A percentile compares a stretch with the other conserved stretches of the same genome.
These are phyloP conservation scores for Pseudorectes ferrugineus DNA, from an alignment of 2,113 vertebrate genomes.

Conservation along the genomic window DNA sequence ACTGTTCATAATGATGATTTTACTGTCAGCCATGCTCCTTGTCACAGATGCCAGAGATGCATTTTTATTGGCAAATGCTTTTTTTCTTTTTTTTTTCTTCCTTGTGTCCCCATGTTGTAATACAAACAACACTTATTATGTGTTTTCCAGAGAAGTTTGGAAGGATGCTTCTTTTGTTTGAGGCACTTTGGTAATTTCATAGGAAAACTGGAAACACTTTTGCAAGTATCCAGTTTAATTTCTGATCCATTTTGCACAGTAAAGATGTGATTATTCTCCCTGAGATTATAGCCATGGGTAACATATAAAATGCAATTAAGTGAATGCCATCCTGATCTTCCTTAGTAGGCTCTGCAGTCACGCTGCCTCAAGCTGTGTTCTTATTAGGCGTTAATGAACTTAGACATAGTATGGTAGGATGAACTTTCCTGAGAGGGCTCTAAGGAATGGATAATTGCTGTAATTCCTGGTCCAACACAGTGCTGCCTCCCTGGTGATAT, in stretches of 20 bases:
- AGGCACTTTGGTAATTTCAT: neutral
- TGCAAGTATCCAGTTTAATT: neutral
- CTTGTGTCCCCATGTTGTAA: neutral
- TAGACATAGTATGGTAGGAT: neutral
- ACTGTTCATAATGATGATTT: neutral
- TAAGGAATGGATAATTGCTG: neutral
- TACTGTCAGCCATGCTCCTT: neutral
- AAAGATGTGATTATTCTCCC: neutral
- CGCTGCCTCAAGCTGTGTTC: neutral
- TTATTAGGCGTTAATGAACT: neutral
- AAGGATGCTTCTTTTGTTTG: neutral
- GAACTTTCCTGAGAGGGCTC: neutral
- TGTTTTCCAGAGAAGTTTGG: neutral
- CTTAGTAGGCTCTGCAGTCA: neutral
- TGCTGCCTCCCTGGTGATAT: neutral
- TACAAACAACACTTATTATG: neutral
- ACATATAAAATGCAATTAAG: neutral
- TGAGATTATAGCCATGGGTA: neutral
- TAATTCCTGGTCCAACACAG: neutral
- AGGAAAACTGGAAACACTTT: neutral
- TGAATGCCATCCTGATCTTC: neutral
- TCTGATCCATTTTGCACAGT: neutral
- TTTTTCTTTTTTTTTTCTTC: neutral
- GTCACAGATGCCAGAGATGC: neutral
- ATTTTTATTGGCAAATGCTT: neutral